Percentiles rank a stretch among this genome's conserved stretches.
Evolutionary conservation across 2,113 vertebrate genomes (phyloP).

Genomic region (Talpa occidentalis): DNA sequence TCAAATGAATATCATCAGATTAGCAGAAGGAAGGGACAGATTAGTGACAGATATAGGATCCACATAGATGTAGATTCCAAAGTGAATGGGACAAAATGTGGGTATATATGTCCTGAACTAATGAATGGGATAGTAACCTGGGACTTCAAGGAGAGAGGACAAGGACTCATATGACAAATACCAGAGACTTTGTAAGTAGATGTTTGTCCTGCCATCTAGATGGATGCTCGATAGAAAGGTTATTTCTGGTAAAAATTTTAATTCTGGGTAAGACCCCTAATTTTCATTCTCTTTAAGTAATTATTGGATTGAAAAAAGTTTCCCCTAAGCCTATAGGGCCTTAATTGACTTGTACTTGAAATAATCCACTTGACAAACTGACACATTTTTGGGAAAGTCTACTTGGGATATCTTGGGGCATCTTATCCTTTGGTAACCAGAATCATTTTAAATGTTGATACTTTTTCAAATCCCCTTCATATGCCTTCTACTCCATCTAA

Average conservation of each 20-base stretch:
- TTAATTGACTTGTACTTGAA: neutral
- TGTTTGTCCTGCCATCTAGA: neutral
- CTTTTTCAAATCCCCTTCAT: neutral
- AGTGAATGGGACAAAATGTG: neutral
- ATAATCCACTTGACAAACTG: neutral
- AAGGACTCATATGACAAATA: neutral
- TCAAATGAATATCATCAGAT: neutral
- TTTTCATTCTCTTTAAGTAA: neutral
- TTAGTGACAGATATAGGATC: neutral
- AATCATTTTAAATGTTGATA: neutral
- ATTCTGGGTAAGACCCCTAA: neutral
- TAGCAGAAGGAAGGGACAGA: neutral
- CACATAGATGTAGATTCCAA: neutral
- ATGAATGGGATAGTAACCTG: neutral
- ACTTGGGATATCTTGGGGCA: neutral
- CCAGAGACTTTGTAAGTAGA: neutral
- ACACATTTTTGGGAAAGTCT: neutral
- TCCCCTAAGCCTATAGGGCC: neutral
- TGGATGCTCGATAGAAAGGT: neutral
- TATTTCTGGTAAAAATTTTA: neutral
- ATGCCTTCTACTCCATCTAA: neutral
- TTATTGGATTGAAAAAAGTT: neutral
- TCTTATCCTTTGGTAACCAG: neutral
- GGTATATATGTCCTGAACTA: neutral
- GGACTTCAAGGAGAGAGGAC: neutral